Evolutionary conservation across 2,797 vertebrate species (phyloP).

Genomic region (Cottoperca gobio): DNA sequence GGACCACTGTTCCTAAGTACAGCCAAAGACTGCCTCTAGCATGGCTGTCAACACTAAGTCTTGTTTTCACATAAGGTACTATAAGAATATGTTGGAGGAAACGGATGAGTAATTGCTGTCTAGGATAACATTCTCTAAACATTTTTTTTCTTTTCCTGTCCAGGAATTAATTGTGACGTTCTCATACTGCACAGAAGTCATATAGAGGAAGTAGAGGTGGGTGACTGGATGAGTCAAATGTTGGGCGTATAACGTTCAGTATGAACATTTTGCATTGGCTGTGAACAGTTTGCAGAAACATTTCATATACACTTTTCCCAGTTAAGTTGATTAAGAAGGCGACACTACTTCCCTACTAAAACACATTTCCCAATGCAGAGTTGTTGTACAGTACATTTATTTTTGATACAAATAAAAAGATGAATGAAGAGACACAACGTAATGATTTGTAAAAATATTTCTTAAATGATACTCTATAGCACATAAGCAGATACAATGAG

Average conservation of each 20-base stretch:
- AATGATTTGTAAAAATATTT: not conserved
- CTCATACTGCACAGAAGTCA: not conserved
- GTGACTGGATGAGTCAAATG: not conserved
- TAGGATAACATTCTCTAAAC: not conserved
- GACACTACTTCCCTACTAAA: not conserved
- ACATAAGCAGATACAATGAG: slow-evolving; percentile 23
- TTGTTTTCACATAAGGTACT: not conserved
- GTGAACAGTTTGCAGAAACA: not conserved
- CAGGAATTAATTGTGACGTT: not conserved
- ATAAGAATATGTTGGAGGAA: not conserved
- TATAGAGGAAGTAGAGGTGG: not conserved
- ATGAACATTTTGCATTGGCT: not conserved
- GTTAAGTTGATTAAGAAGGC: not conserved
- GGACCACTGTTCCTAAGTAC: not conserved
- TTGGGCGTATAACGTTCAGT: not conserved
- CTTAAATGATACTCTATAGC: not conserved
- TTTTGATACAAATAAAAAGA: not conserved
- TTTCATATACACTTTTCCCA: not conserved
- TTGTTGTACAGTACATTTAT: not conserved
- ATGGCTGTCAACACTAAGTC: not conserved
- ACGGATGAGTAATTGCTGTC: not conserved
- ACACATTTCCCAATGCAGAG: not conserved
- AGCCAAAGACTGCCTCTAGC: not conserved
- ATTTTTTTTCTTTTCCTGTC: not conserved
- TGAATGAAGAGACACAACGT: not conserved